Evolutionary conservation across 2,113 vertebrate genomes (phyloP).

Genomic region (Cyanoliseus patagonus): DNA sequence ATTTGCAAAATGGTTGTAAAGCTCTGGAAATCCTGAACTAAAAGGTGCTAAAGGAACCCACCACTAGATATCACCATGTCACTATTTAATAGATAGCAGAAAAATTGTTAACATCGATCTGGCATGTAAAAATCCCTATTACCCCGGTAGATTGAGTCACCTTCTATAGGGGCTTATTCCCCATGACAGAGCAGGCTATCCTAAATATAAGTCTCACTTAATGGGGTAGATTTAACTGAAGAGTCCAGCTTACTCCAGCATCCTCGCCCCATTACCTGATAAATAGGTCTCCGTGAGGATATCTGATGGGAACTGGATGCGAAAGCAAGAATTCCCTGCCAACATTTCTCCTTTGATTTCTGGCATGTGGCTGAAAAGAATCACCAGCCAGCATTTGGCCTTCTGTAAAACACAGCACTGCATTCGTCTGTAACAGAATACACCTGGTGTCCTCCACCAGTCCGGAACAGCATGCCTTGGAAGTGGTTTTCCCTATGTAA

Average conservation of each 20-base stretch:
- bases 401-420: background rate
- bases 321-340: background rate
- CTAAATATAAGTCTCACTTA: background rate
- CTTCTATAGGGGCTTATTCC: background rate
- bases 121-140: background rate
- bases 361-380: background rate
- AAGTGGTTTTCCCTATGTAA: background rate
- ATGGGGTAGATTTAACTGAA: background rate
- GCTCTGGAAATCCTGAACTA: background rate
- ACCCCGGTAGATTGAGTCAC: background rate
- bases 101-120: background rate
- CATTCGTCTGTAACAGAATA: background rate
- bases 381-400: background rate
- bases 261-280: background rate
- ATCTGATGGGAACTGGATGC: background rate
- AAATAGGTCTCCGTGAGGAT: background rate
- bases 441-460: background rate
- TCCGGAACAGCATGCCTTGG: background rate
- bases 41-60: background rate
- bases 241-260: background rate
- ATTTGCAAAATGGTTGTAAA: background rate
- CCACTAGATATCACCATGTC: background rate
- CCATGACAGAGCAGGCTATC: background rate
- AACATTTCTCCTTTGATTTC: background rate
- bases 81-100: background rate